phyloP scores from a whole-genome alignment of 1,140 invertebrate genomes.

The Chrysomallon squamiferum region DNA sequence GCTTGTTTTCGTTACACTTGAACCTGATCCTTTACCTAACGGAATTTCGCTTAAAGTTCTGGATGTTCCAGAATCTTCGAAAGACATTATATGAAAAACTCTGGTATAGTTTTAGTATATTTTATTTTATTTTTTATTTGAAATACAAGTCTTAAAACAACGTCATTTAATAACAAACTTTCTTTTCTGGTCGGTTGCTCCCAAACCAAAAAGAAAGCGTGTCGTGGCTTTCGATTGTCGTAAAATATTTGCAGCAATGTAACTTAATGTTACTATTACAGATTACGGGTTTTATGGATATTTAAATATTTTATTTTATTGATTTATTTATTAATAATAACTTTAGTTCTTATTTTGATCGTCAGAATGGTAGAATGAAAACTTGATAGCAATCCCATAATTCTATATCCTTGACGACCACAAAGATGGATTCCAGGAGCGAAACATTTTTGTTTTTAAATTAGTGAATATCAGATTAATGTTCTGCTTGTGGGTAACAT shows the following conservation, averaged over 20 bases:
- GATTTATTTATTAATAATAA: too few relatives aligned
- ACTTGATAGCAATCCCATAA: conserved; percentile 8
- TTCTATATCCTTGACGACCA: conserved; percentile 21
- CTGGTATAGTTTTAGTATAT: neutral
- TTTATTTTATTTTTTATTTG: neutral
- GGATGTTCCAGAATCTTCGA: conserved; percentile 3
- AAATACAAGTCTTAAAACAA: neutral
- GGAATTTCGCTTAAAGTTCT: conserved; percentile 13
- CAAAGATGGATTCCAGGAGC: neutral
- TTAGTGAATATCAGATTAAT: too few relatives aligned
- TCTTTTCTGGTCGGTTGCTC: too few relatives aligned
- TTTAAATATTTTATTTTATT: too few relatives aligned
- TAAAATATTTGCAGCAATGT: too few relatives aligned
- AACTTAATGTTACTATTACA: too few relatives aligned
- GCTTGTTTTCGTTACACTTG: neutral
- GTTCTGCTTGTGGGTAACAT: too few relatives aligned
- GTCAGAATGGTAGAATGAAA: too few relatives aligned
- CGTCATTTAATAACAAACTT: neutral
- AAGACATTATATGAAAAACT: neutral
- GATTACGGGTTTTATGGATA: too few relatives aligned
- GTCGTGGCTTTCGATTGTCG: conserved; percentile 7
- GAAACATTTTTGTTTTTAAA: too few relatives aligned
- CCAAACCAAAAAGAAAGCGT: conserved; percentile 7
- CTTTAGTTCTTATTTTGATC: too few relatives aligned
- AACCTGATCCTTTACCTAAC: neutral